Evolutionary conservation across 2,113 vertebrate genomes (phyloP).

Genomic region (Onychorhynchus coronatus): DNA sequence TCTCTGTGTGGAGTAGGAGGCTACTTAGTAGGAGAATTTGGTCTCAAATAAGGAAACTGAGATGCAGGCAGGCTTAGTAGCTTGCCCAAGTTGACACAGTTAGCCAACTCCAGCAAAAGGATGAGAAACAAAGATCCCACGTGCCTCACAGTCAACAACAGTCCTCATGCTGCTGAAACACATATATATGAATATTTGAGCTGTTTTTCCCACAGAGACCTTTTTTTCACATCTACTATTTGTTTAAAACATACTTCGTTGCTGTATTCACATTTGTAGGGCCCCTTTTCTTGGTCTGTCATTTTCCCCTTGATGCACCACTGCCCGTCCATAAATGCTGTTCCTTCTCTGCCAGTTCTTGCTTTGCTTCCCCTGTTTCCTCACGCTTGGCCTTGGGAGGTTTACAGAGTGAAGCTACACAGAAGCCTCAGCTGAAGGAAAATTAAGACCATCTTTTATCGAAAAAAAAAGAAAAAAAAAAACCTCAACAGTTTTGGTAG

Average conservation of each 20-base stretch:
- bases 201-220: neutral
- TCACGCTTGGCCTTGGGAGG: neutral
- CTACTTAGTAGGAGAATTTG: constrained; percentile 63
- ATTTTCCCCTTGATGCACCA: neutral
- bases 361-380: neutral
- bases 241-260: neutral
- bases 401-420: neutral
- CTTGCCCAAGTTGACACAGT: constrained; percentile 11
- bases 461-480: neutral
- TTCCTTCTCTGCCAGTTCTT: neutral
- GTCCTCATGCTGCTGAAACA: neutral
- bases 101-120: neutral
- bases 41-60: constrained; percentile 50
- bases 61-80: constrained; percentile 33
- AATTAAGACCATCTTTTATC: neutral
- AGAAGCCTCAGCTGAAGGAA: neutral
- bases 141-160: neutral
- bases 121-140: neutral
- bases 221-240: neutral
- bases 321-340: neutral
- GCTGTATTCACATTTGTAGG: neutral
- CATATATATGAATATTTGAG: neutral
- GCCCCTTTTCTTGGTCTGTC: neutral
- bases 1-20: constrained; percentile 58
- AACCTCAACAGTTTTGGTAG: neutral